Evolutionary conservation across 2,888 invertebrate genomes (phyloP).

Genomic region (Calameuta pallipes): DNA sequence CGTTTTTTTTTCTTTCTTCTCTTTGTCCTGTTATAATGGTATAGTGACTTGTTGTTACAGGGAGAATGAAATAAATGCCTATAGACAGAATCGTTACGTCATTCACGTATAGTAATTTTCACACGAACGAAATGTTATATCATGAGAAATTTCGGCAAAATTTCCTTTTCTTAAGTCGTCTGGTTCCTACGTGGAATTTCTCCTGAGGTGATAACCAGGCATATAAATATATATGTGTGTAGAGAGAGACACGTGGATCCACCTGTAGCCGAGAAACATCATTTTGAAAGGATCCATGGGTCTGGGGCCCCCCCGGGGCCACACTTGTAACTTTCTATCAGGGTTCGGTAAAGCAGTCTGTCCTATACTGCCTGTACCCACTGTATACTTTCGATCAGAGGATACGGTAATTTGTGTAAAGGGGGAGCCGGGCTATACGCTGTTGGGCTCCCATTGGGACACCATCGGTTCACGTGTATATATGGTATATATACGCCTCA

Average conservation of each 20-base stretch:
- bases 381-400: not conserved
- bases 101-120: not conserved
- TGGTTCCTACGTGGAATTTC: not conserved
- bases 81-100: not conserved
- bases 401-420: not conserved
- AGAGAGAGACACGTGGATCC: not conserved
- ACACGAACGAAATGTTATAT: not conserved
- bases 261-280: not conserved
- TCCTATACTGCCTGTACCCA: not conserved
- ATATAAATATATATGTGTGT: not conserved
- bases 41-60: not conserved
- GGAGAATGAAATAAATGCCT: not conserved
- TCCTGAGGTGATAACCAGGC: not conserved
- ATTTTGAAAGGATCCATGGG: not conserved
- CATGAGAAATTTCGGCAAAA: not conserved
- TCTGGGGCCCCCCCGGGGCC: too few species aligned
- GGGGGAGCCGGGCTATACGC: not conserved
- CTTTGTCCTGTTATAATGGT: not conserved
- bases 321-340: not conserved
- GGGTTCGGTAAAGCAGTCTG: not conserved
- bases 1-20: not conserved
- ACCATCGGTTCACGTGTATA: too few species aligned
- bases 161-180: not conserved
- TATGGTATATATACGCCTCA: constrained; percentile 14
- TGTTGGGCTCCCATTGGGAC: not conserved